Base-by-base conservation (phyloP, 1,140 invertebrate species). In the Drosophila subpulchrella region DNA sequence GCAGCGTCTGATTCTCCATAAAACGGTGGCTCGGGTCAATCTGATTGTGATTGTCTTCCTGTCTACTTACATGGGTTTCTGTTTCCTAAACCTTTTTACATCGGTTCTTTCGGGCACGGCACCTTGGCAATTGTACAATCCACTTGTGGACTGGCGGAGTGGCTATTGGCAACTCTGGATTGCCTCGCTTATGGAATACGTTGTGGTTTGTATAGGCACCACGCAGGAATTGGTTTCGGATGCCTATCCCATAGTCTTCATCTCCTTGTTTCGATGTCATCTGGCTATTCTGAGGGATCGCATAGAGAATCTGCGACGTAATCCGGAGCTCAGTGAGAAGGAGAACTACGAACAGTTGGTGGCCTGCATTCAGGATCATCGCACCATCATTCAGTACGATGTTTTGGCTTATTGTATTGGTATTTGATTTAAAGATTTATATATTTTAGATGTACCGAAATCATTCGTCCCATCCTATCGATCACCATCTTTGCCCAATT, bases 271-370 rank as follows among this genome's bases (percentile, higher is more conserved):
- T 30, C 62, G 81, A 5, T 65, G 17, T 5, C 81, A 85, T 13
- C 6, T 85, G 44, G 65, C 75, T 0, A 63, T 85, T 2, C 60
- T 85, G 6, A 53, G 38, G 38, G 38, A 78, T 56, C 73, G 75
- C 4, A 67, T 85, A 0, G 51, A 56, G 3, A 62, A 61, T 10
- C 47, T 85, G 24, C 53, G 81, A 0, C 27, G 5, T 3, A 50
- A 78, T 48, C 32, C 34, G 3, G 30, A 50, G n/a, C 61, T 71
- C 12, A 60, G 46, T 0, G 66, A 86, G 38, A 44, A 50, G 24
- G 44, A 85, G 7, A 46, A 75, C 44, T 85, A 81, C 6, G 44
- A 78, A n/a, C 67, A 85, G 13, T 20, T 85, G 34, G 81, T 85
- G 7, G 41, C 17, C 55, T 85, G 81, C 55, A 81, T 85, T 6